These are phyloP conservation scores for Thereva unica DNA, from an alignment of 2,888 invertebrate genomes.

Conservation along the genomic window DNA sequence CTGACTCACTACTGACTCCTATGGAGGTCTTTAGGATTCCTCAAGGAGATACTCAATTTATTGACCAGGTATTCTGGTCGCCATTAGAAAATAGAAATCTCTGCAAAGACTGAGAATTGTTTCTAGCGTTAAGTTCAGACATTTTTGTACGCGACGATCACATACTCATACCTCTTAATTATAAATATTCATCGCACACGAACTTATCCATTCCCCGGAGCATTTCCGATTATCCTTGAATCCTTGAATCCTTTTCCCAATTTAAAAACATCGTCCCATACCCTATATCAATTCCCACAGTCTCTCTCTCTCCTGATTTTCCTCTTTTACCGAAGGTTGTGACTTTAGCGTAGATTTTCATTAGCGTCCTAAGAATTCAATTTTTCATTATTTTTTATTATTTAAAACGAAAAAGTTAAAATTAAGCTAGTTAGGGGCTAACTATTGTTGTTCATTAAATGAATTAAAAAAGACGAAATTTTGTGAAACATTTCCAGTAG, in stretches of 20 bases:
- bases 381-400: constrained; percentile 17
- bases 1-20: constrained; percentile 46
- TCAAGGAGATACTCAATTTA: constrained; percentile 17
- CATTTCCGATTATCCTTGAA: neutral
- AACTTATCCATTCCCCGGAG: neutral
- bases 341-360: constrained; percentile 38
- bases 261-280: neutral
- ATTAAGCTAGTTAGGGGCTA: constrained; percentile 33
- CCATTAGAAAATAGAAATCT: constrained; percentile 50
- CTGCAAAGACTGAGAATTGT: constrained; percentile 58
- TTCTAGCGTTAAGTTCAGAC: constrained; percentile 34
- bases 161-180: neutral
- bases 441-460: constrained; percentile 26
- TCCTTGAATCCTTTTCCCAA: constrained; percentile 7
- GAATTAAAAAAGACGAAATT: constrained; percentile 32
- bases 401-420: neutral
- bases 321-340: constrained; percentile 41
- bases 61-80: constrained; percentile 42
- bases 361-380: constrained; percentile 32
- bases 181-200: constrained; percentile 20
- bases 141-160: constrained; percentile 39
- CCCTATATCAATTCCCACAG: neutral
- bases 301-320: constrained; percentile 11
- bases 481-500: constrained; percentile 41
- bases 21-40: constrained; percentile 37